Percentiles rank a stretch among this genome's conserved stretches.
phyloP scores from a whole-genome alignment of 2,888 invertebrate species.

The Andrena marginata region DNA sequence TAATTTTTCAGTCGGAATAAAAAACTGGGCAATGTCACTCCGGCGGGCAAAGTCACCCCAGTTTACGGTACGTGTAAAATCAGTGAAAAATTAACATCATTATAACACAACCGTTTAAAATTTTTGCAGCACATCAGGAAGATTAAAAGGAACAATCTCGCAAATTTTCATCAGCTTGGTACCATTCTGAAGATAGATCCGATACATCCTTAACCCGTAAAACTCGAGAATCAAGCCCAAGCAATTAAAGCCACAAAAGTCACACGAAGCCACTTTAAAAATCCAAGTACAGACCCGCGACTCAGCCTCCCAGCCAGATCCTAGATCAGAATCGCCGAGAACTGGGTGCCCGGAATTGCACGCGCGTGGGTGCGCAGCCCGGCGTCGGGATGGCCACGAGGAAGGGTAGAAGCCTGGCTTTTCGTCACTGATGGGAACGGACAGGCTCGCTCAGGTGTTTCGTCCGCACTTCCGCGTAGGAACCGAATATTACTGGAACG shows the following conservation, averaged over 20 bases:
- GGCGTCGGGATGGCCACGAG: slow-evolving; percentile 1
- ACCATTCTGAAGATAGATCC: too few species aligned
- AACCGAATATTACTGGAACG: slow-evolving; percentile 61
- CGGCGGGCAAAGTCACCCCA: too few species aligned
- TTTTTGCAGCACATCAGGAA: too few species aligned
- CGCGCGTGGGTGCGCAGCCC: not conserved
- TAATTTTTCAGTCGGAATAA: too few species aligned
- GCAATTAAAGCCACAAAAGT: not conserved
- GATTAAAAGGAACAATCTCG: too few species aligned
- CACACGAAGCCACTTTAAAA: not conserved
- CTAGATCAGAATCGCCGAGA: not conserved
- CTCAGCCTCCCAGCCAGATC: not conserved
- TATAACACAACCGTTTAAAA: too few species aligned
- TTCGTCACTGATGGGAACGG: slow-evolving; percentile 17
- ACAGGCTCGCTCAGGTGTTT: slow-evolving; percentile 50
- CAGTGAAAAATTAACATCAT: too few species aligned
- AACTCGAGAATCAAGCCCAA: too few species aligned
- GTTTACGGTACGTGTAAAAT: too few species aligned
- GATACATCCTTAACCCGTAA: too few species aligned
- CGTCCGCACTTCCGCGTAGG: slow-evolving; percentile 65
- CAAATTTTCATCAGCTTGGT: too few species aligned
- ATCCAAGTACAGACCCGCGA: not conserved
- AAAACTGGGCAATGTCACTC: too few species aligned
- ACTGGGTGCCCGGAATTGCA: not conserved
- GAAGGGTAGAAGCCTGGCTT: slow-evolving; percentile 17